Conservation (phyloP, 2,113 vertebrate species). For the Suncus etruscus region DNA sequence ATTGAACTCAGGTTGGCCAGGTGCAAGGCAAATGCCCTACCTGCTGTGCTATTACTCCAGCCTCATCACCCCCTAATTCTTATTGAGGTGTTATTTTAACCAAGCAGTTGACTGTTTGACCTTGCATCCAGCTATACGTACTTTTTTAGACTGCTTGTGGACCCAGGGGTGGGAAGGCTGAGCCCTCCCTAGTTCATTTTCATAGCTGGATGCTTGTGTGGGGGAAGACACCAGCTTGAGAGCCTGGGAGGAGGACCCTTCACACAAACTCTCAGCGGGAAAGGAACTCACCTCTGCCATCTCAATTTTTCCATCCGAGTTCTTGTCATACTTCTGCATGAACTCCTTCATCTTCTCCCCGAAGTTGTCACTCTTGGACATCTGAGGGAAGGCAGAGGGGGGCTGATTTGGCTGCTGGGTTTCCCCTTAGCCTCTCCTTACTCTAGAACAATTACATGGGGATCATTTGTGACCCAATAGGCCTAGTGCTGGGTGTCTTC, state of each 20-base stretch:
- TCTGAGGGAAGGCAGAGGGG: conserved; percentile 83
- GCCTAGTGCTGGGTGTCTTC: no score
- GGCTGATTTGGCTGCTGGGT: neutral
- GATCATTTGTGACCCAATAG: no score
- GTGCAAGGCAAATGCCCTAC: no score
- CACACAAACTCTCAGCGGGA: fast-evolving
- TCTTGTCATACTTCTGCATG: conserved; percentile 98
- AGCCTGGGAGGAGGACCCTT: fast-evolving
- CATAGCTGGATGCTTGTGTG: neutral
- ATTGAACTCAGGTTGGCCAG: no score
- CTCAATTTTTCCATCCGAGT: conserved; percentile 96
- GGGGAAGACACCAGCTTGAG: neutral
- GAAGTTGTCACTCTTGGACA: conserved; percentile 91
- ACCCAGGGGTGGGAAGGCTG: neutral
- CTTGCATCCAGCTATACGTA: no score
- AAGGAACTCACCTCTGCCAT: conserved; percentile 94
- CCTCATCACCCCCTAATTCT: no score
- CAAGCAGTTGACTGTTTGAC: no score
- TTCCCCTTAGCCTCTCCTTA: neutral
- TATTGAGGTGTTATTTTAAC: no score
- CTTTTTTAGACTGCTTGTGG: neutral
- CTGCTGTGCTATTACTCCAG: no score
- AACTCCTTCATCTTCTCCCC: conserved; percentile 98
- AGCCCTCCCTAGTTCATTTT: neutral
- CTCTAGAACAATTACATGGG: no score